Evolutionary conservation across 2,797 vertebrate species (phyloP), one percentile per base, ranked within the genome.

Genomic region (Danionella dracula): DNA sequence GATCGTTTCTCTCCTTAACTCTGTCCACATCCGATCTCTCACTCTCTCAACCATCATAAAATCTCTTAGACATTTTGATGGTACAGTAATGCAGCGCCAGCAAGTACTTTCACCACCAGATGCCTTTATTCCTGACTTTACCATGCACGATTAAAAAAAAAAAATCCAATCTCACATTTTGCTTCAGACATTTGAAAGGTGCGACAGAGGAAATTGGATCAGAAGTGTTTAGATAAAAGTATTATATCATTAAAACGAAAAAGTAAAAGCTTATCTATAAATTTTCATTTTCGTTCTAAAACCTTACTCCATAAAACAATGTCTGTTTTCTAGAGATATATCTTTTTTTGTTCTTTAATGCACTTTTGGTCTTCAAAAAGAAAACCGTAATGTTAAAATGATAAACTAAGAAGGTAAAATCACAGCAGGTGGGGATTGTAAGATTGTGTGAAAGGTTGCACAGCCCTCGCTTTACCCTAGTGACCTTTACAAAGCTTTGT

Each of bases 351-450:
- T 86, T 78, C 83, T 86, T 78, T 82, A 72, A 82, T 71, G 78
- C 83, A 78, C 83, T 81, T 81, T 70, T 81, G 83, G 84, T 77
- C 80, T 82, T 88, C 82, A 41, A 86, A 86, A 68, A 76, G 79
- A 79, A 82, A 83, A 64, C 83, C 72, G 77, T n/a, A 68, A 62
- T n/a, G 42, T 42, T 37, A 45, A 44, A 67, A 54, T 38, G 16
- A 34, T 40, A 44, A 59, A 51, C 31, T 8, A 29, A 32, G 40
- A 55, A 1, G 45, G 17, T 21, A 21, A 59, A 44, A 37, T 34
- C 54, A 41, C 59, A 48, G 57, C 50, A 46, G 56, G 56, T 46
- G 70, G 80, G 80, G 81, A 79, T 82, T 82, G 68, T 51, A 68
- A 72, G 68, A 58, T 53, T 54, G 34, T 57, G 69, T 78, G 59